Evolutionary conservation across 2,113 vertebrate species (phyloP), one percentile per base, ranked within the genome.

Genomic region (Anhinga anhinga): DNA sequence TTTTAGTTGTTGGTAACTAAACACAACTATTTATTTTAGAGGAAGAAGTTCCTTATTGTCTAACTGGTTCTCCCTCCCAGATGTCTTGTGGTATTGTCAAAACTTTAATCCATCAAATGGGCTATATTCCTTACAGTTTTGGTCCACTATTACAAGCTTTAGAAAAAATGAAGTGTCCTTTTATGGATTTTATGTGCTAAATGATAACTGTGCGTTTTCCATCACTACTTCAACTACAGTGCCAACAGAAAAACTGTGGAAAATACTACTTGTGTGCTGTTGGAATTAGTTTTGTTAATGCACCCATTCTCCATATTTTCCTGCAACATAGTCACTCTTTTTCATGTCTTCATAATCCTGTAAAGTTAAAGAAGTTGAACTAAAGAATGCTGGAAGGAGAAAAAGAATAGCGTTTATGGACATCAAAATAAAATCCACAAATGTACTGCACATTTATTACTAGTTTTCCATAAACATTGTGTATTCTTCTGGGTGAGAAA

Each of bases 1-100:
- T 96, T 97, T 83, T 73, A 15, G 9, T 90, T 88, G 32, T 83
- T 94, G 55, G 18, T 67, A 90, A 67, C 47, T 93, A 84, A 95
- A 77, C 21, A 91, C 49, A 95, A 26, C 10, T 7, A 26, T 95
- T 96, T 73, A 62, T 95, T 95, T 67, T 42, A 49, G 18, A 49
- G 25, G 73, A 77, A 95, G 40, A 93, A 94, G 15, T 40, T 94
- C 16, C 66, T 78, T 69, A 29, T 83, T 89, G 17, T 73, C 50
- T 86, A 47, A 67, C 29, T 5, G 2, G 11, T 81, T 82, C 32
- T 56, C 27, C 30, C 11, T 87, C 21, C 4, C 27, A 52, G 36
- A 61, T 27, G 13, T 66, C 50, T 40, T 86, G 23, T 26, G 38
- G 3, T 73, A 47, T 23, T 69, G 63, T 62, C 65, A 80, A 88